phyloP scores from a whole-genome alignment of 2,113 vertebrate species.

The Fregata magnificens region DNA sequence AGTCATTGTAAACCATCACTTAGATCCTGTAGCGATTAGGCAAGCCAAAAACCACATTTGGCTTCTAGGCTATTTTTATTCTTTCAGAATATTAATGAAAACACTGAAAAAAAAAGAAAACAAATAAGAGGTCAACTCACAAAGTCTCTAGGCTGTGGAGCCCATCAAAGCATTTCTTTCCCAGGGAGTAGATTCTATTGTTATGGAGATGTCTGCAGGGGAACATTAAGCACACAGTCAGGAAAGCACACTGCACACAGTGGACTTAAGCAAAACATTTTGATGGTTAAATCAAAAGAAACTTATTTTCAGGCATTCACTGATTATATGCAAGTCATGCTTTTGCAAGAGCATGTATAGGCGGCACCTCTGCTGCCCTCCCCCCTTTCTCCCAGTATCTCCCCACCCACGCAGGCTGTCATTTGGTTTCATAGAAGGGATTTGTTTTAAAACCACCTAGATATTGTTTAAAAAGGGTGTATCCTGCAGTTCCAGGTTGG shows the following conservation, averaged over 20 bases:
- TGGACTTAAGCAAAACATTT: conserved; percentile 45
- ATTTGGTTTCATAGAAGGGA: not conserved
- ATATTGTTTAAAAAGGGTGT: not conserved
- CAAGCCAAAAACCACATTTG: conserved; percentile 60
- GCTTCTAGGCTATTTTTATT: conserved; percentile 70
- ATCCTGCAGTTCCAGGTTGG: not conserved
- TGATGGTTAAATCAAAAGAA: conserved; percentile 58
- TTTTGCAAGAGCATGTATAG: not conserved
- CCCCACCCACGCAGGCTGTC: not conserved
- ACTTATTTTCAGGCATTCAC: conserved; percentile 17
- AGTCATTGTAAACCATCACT: conserved; percentile 50
- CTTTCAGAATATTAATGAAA: conserved; percentile 79
- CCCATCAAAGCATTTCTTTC: conserved; percentile 86
- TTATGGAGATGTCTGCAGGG: conserved; percentile 87
- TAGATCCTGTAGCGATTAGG: conserved; percentile 58
- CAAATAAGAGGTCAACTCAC: conserved; percentile 87
- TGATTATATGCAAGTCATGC: conserved; percentile 43
- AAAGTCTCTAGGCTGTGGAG: conserved; percentile 87
- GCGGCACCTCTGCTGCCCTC: not conserved
- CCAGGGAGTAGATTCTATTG: conserved; percentile 87
- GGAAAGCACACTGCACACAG: conserved; percentile 42
- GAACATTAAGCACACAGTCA: conserved; percentile 69
- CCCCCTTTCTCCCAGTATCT: not conserved
- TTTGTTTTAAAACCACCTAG: not conserved
- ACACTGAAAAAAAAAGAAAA: conserved; percentile 67